phyloP scores from a whole-genome alignment of 2,113 vertebrate genomes.

The Neofelis nebulosa region DNA sequence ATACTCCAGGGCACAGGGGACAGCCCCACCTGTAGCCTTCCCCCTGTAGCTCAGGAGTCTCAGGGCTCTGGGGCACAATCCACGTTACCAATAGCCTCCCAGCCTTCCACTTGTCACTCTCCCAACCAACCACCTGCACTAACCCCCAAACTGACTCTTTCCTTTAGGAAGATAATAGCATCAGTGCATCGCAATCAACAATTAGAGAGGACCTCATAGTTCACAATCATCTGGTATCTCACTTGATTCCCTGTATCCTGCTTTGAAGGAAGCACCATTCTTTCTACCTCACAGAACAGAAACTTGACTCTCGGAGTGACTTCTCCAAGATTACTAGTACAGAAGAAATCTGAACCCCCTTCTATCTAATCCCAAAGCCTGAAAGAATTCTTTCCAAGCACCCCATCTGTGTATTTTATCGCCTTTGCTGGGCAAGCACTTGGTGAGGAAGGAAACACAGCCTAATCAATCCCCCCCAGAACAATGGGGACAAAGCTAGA shows the following conservation, averaged over 20 bases:
- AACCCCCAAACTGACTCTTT: background rate
- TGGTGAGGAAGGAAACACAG: background rate
- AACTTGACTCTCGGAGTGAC: background rate
- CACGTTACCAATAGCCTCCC: background rate
- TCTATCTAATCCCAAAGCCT: background rate
- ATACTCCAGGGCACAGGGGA: background rate
- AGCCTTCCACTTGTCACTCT: background rate
- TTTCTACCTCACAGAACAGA: background rate
- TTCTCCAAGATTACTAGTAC: background rate
- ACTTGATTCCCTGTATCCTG: background rate
- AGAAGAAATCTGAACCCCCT: background rate
- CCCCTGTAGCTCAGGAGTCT: background rate
- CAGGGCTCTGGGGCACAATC: background rate
- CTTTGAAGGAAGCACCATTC: background rate
- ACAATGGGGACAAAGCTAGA: background rate
- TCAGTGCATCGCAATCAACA: fast-evolving
- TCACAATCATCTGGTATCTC: background rate
- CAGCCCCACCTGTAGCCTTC: background rate
- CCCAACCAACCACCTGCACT: background rate
- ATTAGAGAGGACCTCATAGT: background rate
- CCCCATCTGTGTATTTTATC: background rate
- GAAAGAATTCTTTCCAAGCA: background rate
- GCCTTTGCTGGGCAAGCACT: background rate
- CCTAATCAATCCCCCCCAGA: background rate
- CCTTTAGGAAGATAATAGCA: background rate